A percentile compares a stretch with the other conserved stretches of the same genome.
Conservation (phyloP, 2,797 vertebrate species). For the Sebastiscus albofasciatus region DNA sequence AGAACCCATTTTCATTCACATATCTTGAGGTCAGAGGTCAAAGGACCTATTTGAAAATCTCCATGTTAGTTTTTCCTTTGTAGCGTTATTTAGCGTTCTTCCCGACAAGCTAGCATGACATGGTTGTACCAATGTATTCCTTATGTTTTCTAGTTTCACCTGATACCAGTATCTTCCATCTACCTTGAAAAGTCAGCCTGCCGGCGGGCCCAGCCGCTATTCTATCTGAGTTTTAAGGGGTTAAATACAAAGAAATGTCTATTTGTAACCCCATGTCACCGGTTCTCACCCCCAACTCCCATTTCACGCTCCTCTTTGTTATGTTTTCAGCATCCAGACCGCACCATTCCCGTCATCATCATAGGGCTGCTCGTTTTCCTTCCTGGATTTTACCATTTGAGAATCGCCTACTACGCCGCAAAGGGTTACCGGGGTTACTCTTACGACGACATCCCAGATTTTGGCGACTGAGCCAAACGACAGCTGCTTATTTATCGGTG, state of each 20-base stretch:
- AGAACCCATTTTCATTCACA: too few relatives aligned
- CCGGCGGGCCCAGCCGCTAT: too few relatives aligned
- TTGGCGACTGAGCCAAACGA: slow-evolving; percentile 87
- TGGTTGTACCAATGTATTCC: too few relatives aligned
- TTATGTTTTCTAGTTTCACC: too few relatives aligned
- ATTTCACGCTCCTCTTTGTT: background rate
- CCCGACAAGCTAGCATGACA: too few relatives aligned
- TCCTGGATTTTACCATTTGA: slow-evolving; percentile 95
- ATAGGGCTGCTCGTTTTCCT: slow-evolving; percentile 95
- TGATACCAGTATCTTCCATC: too few relatives aligned
- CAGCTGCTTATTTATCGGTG: background rate
- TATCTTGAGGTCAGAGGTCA: too few relatives aligned
- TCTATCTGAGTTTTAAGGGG: too few relatives aligned
- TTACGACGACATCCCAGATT: slow-evolving; percentile 96
- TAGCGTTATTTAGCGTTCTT: too few relatives aligned
- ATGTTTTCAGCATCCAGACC: slow-evolving; percentile 86
- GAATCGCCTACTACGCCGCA: slow-evolving; percentile 94
- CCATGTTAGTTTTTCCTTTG: too few relatives aligned
- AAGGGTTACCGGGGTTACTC: slow-evolving; percentile 96
- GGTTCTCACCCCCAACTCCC: background rate
- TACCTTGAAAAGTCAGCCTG: too few relatives aligned
- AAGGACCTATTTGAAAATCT: too few relatives aligned
- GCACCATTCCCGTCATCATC: slow-evolving; percentile 92
- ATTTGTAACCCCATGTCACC: background rate
- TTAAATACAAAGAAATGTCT: background rate